Evolutionary conservation across 53 echinoderm and acorn worm species (phyloP).

Genomic region (Zoroaster sp.): DNA sequence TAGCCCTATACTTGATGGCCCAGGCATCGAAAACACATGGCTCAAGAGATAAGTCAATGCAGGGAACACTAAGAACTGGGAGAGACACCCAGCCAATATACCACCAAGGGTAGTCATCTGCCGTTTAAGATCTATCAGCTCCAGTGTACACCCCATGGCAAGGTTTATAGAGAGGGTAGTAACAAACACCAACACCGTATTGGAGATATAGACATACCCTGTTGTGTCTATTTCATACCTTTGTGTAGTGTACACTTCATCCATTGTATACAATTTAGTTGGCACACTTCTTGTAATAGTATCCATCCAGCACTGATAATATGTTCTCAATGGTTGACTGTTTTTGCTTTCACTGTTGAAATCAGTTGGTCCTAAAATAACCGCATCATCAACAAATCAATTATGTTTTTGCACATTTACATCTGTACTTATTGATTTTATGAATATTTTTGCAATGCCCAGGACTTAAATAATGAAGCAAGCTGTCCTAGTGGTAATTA

Average conservation of each 20-base stretch:
- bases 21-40: constrained; percentile 9
- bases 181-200: not conserved
- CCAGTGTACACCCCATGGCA: constrained; percentile 12
- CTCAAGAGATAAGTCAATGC: not conserved
- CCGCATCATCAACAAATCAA: not conserved
- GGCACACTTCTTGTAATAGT: not conserved
- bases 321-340: not conserved
- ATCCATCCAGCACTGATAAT: not conserved
- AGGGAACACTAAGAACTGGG: constrained; percentile 27
- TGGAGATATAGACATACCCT: not conserved
- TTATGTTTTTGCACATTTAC: not conserved
- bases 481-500: not conserved
- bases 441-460: not conserved
- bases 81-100: not conserved
- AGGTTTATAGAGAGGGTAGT: not conserved
- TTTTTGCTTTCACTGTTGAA: not conserved
- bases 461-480: not conserved
- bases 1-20: constrained; percentile 7
- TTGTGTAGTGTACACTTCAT: too few relatives aligned
- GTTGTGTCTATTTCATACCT: not conserved
- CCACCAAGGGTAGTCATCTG: constrained; percentile 40
- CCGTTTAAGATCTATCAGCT: constrained; percentile 4
- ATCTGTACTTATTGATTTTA: not conserved
- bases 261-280: too few relatives aligned
- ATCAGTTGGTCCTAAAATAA: too few relatives aligned